phyloP scores from a whole-genome alignment of 2,113 vertebrate genomes.

The Alligator mississippiensis region DNA sequence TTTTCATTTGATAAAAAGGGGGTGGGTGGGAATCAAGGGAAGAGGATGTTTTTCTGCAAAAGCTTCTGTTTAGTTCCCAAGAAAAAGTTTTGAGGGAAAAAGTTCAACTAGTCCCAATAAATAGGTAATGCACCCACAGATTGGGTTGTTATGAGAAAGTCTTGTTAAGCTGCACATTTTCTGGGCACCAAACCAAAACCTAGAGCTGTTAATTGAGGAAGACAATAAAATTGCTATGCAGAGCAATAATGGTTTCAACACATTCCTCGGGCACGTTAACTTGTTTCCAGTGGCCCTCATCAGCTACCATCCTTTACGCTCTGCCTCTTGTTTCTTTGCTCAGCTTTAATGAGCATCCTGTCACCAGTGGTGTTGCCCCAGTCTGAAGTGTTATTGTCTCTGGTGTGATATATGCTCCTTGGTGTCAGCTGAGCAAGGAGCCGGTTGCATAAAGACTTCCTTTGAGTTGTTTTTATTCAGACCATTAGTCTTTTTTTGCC shows the following conservation, averaged over 20 bases:
- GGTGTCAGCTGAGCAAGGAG: background rate
- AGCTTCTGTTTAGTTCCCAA: fast-evolving
- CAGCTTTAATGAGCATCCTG: background rate
- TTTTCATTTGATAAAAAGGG: no score
- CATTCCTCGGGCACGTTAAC: background rate
- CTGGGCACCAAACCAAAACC: background rate
- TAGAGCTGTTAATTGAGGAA: slow-evolving; percentile 26
- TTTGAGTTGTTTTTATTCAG: background rate
- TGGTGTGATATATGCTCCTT: background rate
- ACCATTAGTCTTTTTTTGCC: background rate
- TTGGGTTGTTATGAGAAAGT: background rate
- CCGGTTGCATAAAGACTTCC: background rate
- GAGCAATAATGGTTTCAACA: background rate
- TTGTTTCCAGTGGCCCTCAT: background rate
- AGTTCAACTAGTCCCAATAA: background rate
- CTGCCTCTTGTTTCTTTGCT: background rate
- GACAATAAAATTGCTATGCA: background rate
- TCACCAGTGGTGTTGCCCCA: background rate
- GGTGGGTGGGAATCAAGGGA: fast-evolving
- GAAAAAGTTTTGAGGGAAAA: background rate
- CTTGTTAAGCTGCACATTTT: background rate
- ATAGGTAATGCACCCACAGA: background rate
- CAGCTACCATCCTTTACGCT: background rate
- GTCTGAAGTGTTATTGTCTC: background rate
- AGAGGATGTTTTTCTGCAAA: background rate